Conservation (phyloP, 2,888 invertebrate genomes). For the Drosophila limbata region DNA sequence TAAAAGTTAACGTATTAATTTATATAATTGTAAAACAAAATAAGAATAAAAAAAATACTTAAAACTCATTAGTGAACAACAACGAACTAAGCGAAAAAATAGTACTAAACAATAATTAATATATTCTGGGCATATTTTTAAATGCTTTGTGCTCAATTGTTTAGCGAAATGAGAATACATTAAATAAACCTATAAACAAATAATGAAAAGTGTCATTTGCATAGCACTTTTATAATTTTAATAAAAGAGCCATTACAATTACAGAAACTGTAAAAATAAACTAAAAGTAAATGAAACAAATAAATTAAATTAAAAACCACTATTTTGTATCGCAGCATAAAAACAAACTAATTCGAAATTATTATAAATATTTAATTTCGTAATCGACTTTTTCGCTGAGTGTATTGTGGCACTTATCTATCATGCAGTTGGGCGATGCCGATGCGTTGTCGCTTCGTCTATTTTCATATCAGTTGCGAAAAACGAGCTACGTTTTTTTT, state of each 20-base stretch:
- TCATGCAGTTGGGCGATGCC: conserved; percentile 30
- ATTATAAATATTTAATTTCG: neutral
- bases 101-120: neutral
- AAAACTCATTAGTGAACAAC: neutral
- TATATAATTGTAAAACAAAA: neutral
- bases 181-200: conserved; percentile 1
- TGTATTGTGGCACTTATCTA: conserved; percentile 35
- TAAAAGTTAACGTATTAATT: neutral
- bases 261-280: neutral
- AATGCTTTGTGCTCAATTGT: neutral
- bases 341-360: neutral
- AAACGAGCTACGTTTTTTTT: conserved; percentile 14
- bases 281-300: neutral
- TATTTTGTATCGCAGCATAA: neutral
- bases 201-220: neutral
- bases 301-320: neutral
- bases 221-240: neutral
- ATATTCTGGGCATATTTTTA: neutral
- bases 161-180: neutral
- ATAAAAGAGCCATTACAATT: neutral
- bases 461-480: conserved; percentile 43
- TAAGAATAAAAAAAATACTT: too few species aligned
- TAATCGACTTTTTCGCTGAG: conserved; percentile 16
- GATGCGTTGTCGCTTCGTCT: conserved; percentile 37
- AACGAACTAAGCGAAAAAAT: neutral